phyloP scores from a whole-genome alignment of 2,113 vertebrate species.

The Ameiurus melas region DNA sequence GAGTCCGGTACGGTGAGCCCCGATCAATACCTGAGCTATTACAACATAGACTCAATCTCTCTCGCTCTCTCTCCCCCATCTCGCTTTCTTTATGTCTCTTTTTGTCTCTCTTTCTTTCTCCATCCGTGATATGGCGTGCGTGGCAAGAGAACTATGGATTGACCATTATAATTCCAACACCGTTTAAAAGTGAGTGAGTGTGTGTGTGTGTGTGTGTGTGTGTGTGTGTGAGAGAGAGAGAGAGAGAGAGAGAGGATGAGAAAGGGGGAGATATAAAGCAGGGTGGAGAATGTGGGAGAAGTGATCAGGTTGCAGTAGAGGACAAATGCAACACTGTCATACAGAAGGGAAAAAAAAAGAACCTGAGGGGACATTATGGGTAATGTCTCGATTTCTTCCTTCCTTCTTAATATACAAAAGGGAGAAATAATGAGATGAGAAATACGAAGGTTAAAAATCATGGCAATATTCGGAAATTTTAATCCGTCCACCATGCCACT shows the following conservation, averaged over 20 bases:
- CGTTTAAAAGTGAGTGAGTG: neutral
- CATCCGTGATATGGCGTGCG: neutral
- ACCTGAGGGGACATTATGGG: no score
- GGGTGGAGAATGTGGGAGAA: neutral
- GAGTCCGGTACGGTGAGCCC: neutral
- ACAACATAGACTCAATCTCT: neutral
- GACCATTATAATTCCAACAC: neutral
- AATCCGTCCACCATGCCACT: neutral
- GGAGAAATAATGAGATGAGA: neutral
- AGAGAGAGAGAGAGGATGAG: no score
- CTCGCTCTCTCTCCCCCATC: no score
- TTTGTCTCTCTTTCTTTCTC: no score
- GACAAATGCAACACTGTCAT: neutral
- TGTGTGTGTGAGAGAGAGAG: no score
- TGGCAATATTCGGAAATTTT: neutral
- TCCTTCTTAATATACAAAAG: neutral
- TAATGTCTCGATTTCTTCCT: neutral
- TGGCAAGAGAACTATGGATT: neutral
- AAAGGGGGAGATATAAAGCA: neutral
- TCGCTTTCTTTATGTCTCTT: no score
- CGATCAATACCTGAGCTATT: slow-evolving; percentile 17
- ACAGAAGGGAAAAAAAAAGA: neutral
- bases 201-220: no score
- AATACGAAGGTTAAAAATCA: neutral
- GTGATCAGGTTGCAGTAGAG: slow-evolving; percentile 2